Base-by-base conservation (phyloP, 2,888 invertebrate genomes). In the Galerucella nymphaeae region DNA sequence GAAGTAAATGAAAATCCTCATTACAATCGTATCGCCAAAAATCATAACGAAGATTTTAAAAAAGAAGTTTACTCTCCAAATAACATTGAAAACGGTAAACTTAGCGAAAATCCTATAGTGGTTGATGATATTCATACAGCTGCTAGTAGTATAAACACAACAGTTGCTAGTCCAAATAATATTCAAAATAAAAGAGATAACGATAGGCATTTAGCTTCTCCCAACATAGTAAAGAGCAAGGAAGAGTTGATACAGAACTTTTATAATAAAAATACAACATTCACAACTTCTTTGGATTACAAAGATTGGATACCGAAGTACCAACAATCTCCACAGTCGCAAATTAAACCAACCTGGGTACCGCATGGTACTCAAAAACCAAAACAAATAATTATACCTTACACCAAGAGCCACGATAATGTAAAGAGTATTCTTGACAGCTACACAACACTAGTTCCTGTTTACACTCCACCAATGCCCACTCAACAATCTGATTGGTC, bases 371-470 rank as follows among this genome's bases (percentile, higher is more conserved):
- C 89, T 80, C 88, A 90, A 8, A 91, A 92, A 83, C 89, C 92
- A 84, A 90, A 93, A 9, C 95, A 95, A 87, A 93, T 95, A 68
- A 93, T 95, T 69, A 92, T 95, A 73, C 95, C 95, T 0, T 95
- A 95, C 80, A 93, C 92, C 2, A 61, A 61, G 13, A 1, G 42
- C 2, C 48, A 58, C 10, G 66, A 70, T 18, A 66, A 64, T 11
- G 23, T 13, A 0, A 42, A 45, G 14, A 55, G 50, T 41, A 68
- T 74, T 50, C 76, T 75, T 48, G 72, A 66, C 57, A 74, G 75
- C 18, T 84, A 85, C 75, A 83, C 83, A 30, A 83, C 85, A n/a
- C 76, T 84, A 16, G 79, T 85, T 74, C 84, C 85, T 9, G 77
- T 84, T 18, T 83, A 84, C 66, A 83, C 83, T 1, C 83, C 84